Evolutionary conservation across 2,113 vertebrate species (phyloP).

Genomic region (Pituophis catenifer): DNA sequence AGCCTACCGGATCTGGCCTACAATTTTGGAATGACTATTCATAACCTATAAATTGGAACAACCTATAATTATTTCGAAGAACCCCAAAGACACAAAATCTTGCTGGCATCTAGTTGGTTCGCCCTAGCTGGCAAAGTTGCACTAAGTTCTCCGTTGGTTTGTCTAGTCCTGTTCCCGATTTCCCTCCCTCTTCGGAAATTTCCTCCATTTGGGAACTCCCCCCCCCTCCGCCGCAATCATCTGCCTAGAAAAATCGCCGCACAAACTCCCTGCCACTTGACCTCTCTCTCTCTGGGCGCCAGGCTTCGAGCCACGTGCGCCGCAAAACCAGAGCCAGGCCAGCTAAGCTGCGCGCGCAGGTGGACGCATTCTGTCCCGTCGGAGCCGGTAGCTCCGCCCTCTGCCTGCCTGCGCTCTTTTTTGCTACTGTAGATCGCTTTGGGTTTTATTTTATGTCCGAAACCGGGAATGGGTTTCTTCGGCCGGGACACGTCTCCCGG

Average conservation of each 20-base stretch:
- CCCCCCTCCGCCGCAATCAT: background rate
- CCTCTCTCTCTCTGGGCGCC: background rate
- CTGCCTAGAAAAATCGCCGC: background rate
- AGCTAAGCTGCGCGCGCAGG: background rate
- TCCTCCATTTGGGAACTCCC: background rate
- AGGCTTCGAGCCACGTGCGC: background rate
- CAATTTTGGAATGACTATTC: background rate
- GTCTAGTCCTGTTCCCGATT: background rate
- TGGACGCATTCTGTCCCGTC: background rate
- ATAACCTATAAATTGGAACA: too few relatives aligned
- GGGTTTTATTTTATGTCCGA: background rate
- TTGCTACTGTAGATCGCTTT: background rate
- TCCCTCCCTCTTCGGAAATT: background rate
- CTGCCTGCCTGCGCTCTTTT: background rate
- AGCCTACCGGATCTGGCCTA: background rate
- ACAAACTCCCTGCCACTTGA: too few relatives aligned
- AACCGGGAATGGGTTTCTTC: background rate
- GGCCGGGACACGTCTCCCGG: background rate
- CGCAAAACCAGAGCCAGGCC: too few relatives aligned
- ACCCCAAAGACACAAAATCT: background rate
- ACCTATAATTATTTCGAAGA: background rate
- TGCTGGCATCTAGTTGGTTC: background rate
- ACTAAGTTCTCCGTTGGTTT: background rate
- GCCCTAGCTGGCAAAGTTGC: background rate
- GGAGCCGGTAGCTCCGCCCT: background rate